Evolutionary conservation across 2,113 vertebrate genomes (phyloP).

Genomic region (Laticauda colubrina): DNA sequence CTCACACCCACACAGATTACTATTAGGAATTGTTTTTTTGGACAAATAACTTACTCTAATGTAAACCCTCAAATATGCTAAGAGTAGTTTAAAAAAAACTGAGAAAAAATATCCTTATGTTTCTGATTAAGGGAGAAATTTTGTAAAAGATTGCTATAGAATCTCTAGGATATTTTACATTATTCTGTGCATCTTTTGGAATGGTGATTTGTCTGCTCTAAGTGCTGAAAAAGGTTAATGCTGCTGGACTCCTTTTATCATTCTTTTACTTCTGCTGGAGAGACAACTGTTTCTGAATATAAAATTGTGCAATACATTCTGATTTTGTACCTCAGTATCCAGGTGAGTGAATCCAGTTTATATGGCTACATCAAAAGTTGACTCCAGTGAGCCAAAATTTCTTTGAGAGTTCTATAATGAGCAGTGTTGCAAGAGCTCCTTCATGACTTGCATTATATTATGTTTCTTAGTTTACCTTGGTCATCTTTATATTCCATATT

Average conservation of each 20-base stretch:
- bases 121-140: background rate
- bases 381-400: background rate
- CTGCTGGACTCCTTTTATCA: conserved; percentile 16
- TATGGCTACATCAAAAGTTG: background rate
- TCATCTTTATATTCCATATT: background rate
- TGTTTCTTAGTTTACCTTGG: background rate
- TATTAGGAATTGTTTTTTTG: background rate
- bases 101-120: background rate
- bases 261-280: background rate
- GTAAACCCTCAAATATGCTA: background rate
- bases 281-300: background rate
- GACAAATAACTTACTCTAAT: background rate
- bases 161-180: conserved; percentile 1
- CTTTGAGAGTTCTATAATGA: background rate
- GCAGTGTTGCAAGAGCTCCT: background rate
- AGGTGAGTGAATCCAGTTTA: background rate
- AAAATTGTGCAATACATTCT: background rate
- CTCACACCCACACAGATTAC: background rate
- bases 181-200: background rate
- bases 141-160: background rate
- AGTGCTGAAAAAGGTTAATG: background rate
- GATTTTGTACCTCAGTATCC: background rate
- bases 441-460: background rate
- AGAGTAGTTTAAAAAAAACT: background rate
- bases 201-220: background rate